Evolutionary conservation across 2,113 vertebrate genomes (phyloP), one percentile per base, ranked within the genome.

Genomic region (Aviceda subcristata): DNA sequence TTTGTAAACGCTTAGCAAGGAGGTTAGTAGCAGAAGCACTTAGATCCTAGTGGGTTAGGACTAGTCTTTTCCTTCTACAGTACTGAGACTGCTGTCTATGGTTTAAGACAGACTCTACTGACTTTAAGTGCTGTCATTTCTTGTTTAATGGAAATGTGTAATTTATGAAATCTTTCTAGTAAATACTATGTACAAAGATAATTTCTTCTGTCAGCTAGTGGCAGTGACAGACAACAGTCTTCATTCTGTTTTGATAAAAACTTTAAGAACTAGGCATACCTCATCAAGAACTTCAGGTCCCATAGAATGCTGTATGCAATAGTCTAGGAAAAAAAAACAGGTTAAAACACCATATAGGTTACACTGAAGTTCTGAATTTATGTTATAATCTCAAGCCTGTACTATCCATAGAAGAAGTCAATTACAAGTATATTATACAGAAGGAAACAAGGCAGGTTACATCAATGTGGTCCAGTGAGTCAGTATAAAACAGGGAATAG

Each of bases 251-350:
- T 23, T 48, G 11, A 48, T 21, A 48, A 51, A 41, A 72, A 36
- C 29, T 53, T 63, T 32, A 38, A 67, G 38, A 75, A 74, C 32
- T 5, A 82, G 11, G 95, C 99, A n/a, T 97, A 99, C 99, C 99
- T 99, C 99, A 99, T 99, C 98, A 99, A 95, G 97, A 99, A 99
- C 97, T 99, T 99, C 85, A 99, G 97, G 96, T 99, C 99, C 99
- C 99, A 99, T 93, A 99, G 97, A 97, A 99, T 99, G 98, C 99
- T 99, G 98, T 99, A 99, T 55, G 99, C 99, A 74, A 99, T 98
- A 16, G 99, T 99, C 99, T 99, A 98, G 19, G 45, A 71, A 94
- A 88, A 92, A 86, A 59, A 34, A 80, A 88, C 20, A 89, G 20
- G 62, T 86, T 87, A 88, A 51, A 76, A 64, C 27, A 83, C 4